Evolutionary conservation across 2,888 invertebrate genomes (phyloP).

Genomic region (Selenia dentaria): DNA sequence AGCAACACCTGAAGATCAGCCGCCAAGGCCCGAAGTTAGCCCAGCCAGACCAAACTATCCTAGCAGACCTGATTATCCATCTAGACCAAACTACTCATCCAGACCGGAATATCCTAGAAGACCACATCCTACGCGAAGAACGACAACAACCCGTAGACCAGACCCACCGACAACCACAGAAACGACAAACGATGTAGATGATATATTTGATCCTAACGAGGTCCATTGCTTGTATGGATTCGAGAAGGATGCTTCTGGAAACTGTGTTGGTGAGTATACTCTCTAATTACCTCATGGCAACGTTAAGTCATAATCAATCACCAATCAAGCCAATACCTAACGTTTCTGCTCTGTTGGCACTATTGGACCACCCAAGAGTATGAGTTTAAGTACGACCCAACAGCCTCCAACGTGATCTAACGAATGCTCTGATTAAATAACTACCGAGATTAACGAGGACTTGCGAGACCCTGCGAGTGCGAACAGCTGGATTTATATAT

Average conservation of each 20-base stretch:
- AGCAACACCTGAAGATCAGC: slow-evolving; percentile 29
- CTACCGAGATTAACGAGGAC: too few species aligned
- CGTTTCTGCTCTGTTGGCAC: too few species aligned
- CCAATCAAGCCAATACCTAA: too few species aligned
- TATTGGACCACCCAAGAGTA: too few species aligned
- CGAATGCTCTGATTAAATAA: too few species aligned
- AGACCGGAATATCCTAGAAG: slow-evolving; percentile 21
- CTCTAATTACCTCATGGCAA: too few species aligned
- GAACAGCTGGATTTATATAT: too few species aligned
- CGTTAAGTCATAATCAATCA: too few species aligned
- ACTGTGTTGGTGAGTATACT: slow-evolving; percentile 81
- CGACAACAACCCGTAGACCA: slow-evolving; percentile 14
- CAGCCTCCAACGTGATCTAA: too few species aligned
- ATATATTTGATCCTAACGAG: slow-evolving; percentile 51
- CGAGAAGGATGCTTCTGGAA: slow-evolving; percentile 77
- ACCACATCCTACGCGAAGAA: slow-evolving; percentile 30
- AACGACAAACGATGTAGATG: slow-evolving; percentile 1
- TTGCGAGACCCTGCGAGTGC: too few species aligned
- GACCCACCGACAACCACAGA: slow-evolving; percentile 14
- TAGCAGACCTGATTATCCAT: slow-evolving; percentile 32
- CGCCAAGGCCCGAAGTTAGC: slow-evolving; percentile 25
- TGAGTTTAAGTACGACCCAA: too few species aligned
- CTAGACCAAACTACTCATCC: slow-evolving; percentile 9
- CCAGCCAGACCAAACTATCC: slow-evolving; percentile 26
- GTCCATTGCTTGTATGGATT: slow-evolving; percentile 81